Evolutionary conservation across 37 sponge, comb jelly and placozoan species (phyloP).

Genomic region (Mnemiopsis leidyi): DNA sequence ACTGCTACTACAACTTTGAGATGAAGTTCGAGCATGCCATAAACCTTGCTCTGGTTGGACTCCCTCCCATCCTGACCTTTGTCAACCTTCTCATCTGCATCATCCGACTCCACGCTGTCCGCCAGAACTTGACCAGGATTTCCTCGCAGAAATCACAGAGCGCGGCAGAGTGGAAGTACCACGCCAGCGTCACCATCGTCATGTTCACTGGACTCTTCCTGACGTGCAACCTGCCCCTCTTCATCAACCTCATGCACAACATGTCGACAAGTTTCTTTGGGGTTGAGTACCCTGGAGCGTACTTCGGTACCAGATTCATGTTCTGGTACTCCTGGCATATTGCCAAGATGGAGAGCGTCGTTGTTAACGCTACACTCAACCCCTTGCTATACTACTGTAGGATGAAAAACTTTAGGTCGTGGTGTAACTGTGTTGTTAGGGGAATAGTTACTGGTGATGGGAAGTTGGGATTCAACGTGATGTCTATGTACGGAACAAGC

Average conservation of each 20-base stretch:
- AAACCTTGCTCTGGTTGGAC: background rate
- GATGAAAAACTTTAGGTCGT: conserved; percentile 35
- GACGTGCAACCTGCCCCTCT: conserved; percentile 30
- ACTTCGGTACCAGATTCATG: conserved; percentile 43
- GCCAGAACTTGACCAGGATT: background rate
- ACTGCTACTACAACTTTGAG: conserved; percentile 64
- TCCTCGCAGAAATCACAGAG: background rate
- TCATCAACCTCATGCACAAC: conserved; percentile 48
- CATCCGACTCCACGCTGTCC: background rate
- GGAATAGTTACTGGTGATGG: too few relatives aligned
- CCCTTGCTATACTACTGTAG: conserved; percentile 37
- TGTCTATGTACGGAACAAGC: too few relatives aligned
- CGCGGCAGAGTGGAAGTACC: background rate
- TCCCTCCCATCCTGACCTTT: conserved; percentile 32
- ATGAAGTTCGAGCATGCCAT: conserved; percentile 2
- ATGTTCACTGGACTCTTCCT: conserved; percentile 44
- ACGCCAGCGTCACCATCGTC: conserved; percentile 27
- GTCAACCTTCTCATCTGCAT: background rate
- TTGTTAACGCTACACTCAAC: conserved; percentile 38
- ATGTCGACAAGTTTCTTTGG: conserved; percentile 15
- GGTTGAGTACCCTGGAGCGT: conserved; percentile 18
- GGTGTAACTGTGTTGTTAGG: background rate
- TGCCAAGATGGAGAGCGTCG: conserved; percentile 60
- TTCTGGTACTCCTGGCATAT: conserved; percentile 57
- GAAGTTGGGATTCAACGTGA: too few relatives aligned